A percentile compares a stretch with the other conserved stretches of the same genome.
Evolutionary conservation across 2,797 vertebrate genomes (phyloP).

Genomic region (Mormyrops boulengeri): DNA sequence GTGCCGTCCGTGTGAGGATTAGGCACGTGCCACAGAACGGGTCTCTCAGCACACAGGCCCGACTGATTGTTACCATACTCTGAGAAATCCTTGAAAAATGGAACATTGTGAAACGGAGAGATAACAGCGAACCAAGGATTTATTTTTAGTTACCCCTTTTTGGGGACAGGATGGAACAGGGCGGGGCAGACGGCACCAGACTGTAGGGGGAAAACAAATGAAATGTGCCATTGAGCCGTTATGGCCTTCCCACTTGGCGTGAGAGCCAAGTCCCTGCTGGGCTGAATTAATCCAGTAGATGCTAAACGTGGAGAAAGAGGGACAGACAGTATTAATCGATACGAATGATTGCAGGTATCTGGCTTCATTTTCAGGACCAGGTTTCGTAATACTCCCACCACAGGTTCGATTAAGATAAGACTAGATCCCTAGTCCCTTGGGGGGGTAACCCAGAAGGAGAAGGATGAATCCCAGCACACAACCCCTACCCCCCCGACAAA

Average conservation of each 20-base stretch:
- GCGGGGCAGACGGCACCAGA: not conserved
- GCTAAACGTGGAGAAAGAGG: not conserved
- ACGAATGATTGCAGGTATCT: not conserved
- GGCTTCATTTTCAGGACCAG: not conserved
- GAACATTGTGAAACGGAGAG: not conserved
- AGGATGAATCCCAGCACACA: not conserved
- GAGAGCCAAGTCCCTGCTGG: not conserved
- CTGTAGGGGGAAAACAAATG: not conserved
- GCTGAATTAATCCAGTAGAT: not conserved
- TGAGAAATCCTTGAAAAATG: not conserved
- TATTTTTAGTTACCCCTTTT: conserved; percentile 5
- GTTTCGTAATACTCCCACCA: not conserved
- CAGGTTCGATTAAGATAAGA: not conserved
- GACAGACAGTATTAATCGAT: not conserved
- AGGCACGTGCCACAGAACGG: not conserved
- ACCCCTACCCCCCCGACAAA: not conserved
- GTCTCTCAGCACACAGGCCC: not conserved
- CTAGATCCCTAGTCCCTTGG: not conserved
- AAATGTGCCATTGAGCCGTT: not conserved
- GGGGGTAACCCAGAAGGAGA: not conserved
- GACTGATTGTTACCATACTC: not conserved
- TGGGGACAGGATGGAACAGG: not conserved
- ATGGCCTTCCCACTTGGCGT: not conserved
- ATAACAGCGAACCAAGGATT: not conserved
- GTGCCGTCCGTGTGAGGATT: not conserved